A percentile compares a stretch with the other conserved stretches of the same genome.
Conservation (phyloP, 2,888 invertebrate genomes). For the Hypsopygia costalis region DNA sequence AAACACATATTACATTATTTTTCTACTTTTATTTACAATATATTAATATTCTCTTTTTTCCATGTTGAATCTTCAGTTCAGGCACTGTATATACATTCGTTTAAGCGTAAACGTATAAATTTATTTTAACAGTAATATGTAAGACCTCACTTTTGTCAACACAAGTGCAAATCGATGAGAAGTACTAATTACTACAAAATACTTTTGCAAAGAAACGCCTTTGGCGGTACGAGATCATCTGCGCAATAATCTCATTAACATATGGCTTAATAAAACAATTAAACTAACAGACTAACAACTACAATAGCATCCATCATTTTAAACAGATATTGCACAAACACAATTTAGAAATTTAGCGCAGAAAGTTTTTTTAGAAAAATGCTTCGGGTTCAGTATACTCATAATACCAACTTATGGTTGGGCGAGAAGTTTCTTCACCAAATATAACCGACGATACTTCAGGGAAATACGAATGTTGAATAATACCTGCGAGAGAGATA, state of each 20-base stretch:
- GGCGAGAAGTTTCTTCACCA: too few relatives aligned
- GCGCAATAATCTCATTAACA: conserved; percentile 58
- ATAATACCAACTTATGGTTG: too few relatives aligned
- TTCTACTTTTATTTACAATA: conserved; percentile 76
- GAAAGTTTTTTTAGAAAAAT: conserved; percentile 19
- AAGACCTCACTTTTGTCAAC: conserved; percentile 62
- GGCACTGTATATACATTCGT: conserved; percentile 60
- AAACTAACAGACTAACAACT: conserved; percentile 35
- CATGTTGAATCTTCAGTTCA: conserved; percentile 59
- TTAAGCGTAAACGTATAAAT: conserved; percentile 49
- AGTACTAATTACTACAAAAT: conserved; percentile 37
- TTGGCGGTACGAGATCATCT: conserved; percentile 59
- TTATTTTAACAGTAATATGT: conserved; percentile 31
- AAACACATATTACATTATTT: conserved; percentile 36
- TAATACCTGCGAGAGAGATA: too few relatives aligned
- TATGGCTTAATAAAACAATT: conserved; percentile 46
- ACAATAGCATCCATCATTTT: conserved; percentile 32
- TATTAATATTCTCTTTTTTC: conserved; percentile 74
- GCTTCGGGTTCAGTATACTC: too few relatives aligned
- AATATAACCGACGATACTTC: too few relatives aligned
- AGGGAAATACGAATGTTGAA: too few relatives aligned
- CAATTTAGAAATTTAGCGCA: conserved; percentile 30
- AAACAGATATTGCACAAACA: conserved; percentile 42
- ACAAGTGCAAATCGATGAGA: conserved; percentile 23
- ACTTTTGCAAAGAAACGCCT: conserved; percentile 51